Percentiles rank a stretch among this genome's conserved stretches.
Evolutionary conservation across 2,113 vertebrate species (phyloP).

Genomic region (Odocoileus virginianus): DNA sequence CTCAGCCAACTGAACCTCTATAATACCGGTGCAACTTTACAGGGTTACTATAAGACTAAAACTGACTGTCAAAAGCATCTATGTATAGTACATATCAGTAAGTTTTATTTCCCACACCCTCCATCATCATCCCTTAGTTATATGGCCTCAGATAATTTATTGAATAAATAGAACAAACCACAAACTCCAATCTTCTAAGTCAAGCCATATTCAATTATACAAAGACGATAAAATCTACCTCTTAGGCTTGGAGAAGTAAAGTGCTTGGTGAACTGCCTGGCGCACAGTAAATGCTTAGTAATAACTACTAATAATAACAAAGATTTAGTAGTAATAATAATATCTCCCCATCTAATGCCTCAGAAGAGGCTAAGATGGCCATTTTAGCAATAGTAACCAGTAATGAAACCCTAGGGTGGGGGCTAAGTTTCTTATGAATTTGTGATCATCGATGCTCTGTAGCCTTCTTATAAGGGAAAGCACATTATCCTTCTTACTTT

Average conservation of each 20-base stretch:
- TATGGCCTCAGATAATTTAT: not conserved
- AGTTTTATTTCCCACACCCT: not conserved
- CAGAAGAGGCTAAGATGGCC: not conserved
- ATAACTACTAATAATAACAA: not conserved
- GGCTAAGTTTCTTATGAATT: not conserved
- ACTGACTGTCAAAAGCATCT: not conserved
- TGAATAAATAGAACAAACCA: not conserved
- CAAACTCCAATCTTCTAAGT: not conserved
- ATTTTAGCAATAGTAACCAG: not conserved
- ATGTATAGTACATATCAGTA: not conserved
- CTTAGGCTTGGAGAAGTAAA: not conserved
- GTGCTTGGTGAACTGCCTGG: not conserved
- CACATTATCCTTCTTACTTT: not conserved
- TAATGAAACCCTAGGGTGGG: not conserved
- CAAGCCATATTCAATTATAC: constrained; percentile 8
- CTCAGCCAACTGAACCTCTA: not conserved
- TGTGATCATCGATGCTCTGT: not conserved
- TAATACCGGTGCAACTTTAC: not conserved
- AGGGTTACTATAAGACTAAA: not conserved
- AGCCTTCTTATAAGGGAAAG: not conserved
- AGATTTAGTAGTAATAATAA: not conserved
- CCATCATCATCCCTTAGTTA: not conserved
- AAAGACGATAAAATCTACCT: not conserved
- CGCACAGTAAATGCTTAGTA: not conserved
- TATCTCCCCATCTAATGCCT: not conserved